Conservation (phyloP, 2,113 vertebrate species). For the Cryptomyrus ogoouensis region DNA sequence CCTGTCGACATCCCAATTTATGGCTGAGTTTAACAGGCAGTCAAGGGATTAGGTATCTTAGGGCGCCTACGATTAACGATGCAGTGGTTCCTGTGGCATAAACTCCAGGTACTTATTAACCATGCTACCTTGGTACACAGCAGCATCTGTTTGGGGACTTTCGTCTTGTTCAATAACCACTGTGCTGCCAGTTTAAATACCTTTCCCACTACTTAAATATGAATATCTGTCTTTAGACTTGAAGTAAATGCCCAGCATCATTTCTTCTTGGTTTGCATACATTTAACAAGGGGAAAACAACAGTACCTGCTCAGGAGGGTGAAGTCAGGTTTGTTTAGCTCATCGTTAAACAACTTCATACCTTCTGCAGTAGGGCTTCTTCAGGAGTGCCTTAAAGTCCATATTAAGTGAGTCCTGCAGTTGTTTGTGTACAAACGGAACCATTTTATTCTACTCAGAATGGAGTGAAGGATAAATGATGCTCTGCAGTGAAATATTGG, state of each 20-base stretch:
- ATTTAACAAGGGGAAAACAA: not conserved
- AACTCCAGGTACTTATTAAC: not conserved
- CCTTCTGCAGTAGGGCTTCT: not conserved
- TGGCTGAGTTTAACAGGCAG: not conserved
- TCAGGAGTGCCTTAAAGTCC: not conserved
- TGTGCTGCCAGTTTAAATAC: not conserved
- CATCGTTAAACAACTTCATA: not conserved
- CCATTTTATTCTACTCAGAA: not conserved
- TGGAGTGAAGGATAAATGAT: conserved; percentile 2
- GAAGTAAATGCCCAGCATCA: not conserved
- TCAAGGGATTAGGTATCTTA: not conserved
- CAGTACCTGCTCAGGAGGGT: not conserved
- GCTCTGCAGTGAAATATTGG: not conserved
- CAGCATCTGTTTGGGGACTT: not conserved
- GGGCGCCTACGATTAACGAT: not conserved
- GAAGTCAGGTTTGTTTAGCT: not conserved
- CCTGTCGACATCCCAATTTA: not conserved
- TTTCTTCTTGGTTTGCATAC: not conserved
- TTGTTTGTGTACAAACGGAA: not conserved
- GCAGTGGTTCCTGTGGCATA: not conserved
- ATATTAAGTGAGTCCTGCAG: not conserved
- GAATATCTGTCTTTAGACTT: not conserved
- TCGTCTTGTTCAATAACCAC: not conserved
- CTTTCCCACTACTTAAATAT: not conserved
- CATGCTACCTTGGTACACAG: not conserved